These are phyloP conservation scores for Drosophila ezoana DNA, from an alignment of 2,888 invertebrate species.

Conservation along the genomic window DNA sequence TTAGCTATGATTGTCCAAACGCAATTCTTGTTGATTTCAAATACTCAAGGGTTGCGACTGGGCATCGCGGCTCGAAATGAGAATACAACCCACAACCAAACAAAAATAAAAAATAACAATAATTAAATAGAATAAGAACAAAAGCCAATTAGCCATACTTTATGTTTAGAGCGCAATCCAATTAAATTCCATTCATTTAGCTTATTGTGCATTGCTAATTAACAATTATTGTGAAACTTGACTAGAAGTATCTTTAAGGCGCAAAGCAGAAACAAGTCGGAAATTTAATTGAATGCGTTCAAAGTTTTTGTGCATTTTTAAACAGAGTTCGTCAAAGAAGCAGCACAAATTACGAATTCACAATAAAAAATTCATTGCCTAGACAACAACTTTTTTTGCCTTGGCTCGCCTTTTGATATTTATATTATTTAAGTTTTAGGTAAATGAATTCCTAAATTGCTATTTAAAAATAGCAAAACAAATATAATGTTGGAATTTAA, in stretches of 20 bases:
- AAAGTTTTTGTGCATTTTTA: slow-evolving; percentile 7
- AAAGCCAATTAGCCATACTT: slow-evolving; percentile 7
- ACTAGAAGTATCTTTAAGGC: slow-evolving; percentile 1
- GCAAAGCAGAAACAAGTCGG: background rate
- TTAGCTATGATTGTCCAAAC: slow-evolving; percentile 86
- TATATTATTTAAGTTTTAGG: background rate
- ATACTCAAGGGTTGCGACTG: slow-evolving; percentile 85
- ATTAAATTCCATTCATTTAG: slow-evolving; percentile 31
- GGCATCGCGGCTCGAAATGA: slow-evolving; percentile 85
- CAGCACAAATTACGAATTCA: background rate
- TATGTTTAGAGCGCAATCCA: slow-evolving; percentile 2
- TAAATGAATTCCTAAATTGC: background rate
- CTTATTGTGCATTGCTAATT: slow-evolving; percentile 24
- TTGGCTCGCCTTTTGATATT: background rate
- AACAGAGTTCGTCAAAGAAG: slow-evolving; percentile 14
- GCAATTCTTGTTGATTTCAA: slow-evolving; percentile 85
- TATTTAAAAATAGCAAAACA: background rate
- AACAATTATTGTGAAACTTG: slow-evolving; percentile 20
- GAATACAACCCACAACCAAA: slow-evolving; percentile 74
- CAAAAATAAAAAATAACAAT: background rate
- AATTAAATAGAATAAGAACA: background rate
- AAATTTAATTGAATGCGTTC: slow-evolving; percentile 5
- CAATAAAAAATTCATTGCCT: background rate
- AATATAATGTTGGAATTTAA: background rate
- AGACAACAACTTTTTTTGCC: slow-evolving; percentile 4